phyloP scores from a whole-genome alignment of 2,797 vertebrate genomes.

The Orientallactaga sibirica region DNA sequence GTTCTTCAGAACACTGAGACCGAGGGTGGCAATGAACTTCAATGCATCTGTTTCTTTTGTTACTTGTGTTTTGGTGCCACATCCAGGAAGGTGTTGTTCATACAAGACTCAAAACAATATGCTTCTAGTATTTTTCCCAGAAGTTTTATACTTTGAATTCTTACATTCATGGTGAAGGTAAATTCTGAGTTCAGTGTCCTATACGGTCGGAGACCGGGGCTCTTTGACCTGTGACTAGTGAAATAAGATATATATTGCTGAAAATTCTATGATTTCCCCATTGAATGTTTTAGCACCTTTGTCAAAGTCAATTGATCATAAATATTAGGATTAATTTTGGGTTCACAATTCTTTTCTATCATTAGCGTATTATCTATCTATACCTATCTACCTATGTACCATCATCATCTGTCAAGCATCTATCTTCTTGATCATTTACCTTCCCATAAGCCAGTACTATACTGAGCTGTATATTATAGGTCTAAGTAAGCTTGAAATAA shows the following conservation, averaged over 20 bases:
- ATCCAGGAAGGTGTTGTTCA: not conserved
- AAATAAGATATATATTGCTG: not conserved
- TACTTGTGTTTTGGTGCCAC: not conserved
- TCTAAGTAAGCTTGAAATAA: not conserved
- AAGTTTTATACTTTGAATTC: not conserved
- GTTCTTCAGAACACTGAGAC: not conserved
- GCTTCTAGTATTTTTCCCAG: not conserved
- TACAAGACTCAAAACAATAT: not conserved
- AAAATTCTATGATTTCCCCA: not conserved
- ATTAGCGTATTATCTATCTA: not conserved
- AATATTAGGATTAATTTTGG: not conserved
- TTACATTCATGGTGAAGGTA: not conserved
- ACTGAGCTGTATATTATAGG: not conserved
- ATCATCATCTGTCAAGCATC: too few relatives aligned
- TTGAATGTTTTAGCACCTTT: not conserved
- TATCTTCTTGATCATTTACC: not conserved
- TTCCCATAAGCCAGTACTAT: not conserved
- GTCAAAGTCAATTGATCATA: not conserved
- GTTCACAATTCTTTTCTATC: not conserved
- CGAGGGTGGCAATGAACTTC: not conserved
- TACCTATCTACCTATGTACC: not conserved
- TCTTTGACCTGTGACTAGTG: not conserved
- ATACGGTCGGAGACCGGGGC: not conserved
- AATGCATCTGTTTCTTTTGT: not conserved
- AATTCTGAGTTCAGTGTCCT: not conserved